Base-by-base conservation (phyloP, 2,113 vertebrate species). In the Hippocampus comes region DNA sequence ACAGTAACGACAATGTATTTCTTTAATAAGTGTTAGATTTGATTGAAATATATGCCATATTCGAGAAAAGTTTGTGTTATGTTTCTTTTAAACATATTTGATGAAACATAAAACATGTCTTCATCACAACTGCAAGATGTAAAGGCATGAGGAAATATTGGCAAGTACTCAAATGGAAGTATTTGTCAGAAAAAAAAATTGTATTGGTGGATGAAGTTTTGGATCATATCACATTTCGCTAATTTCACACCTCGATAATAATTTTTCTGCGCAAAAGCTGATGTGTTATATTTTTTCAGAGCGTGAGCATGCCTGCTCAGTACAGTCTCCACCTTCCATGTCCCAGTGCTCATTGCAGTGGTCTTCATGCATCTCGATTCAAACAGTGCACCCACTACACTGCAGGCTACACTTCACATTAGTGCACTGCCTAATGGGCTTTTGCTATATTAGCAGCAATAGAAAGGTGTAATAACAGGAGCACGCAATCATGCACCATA, bases 401-500 rank as follows among this genome's bases (percentile, higher is more conserved):
- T 85, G 82, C 89, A 85, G 86, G 84, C 86, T 82, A 74, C 89
- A 74, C 75, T 82, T 84, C 84, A 79, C 86, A 89, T 89, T 89
- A 89, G 81, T 85, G 72, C 77, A 81, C 73, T 75, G 74, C 77
- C 85, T 91, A 89, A 89, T 91, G 84, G 82, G 74, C 82, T 90
- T 85, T 82, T 82, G 82, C 83, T 84, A 81, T 85, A 91, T 90
- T 86, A 91, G 80, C 85, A 74, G 82, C 82, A 88, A 87, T 85
- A 87, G 86, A 85, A 85, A 87, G 88, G 81, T 86, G 86, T 82
- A 92, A 92, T 90, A 88, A 88, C 87, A 89, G 87, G 86, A 87
- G 83, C 85, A 84, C 84, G 88, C 87, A 92, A 92, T 93, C 92
- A 93, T 88, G 89, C 83, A 80, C 84, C 73, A 88, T 92, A 91